These are phyloP conservation scores for Octopus sinensis DNA, from an alignment of 1,140 invertebrate genomes.

Conservation along the genomic window DNA sequence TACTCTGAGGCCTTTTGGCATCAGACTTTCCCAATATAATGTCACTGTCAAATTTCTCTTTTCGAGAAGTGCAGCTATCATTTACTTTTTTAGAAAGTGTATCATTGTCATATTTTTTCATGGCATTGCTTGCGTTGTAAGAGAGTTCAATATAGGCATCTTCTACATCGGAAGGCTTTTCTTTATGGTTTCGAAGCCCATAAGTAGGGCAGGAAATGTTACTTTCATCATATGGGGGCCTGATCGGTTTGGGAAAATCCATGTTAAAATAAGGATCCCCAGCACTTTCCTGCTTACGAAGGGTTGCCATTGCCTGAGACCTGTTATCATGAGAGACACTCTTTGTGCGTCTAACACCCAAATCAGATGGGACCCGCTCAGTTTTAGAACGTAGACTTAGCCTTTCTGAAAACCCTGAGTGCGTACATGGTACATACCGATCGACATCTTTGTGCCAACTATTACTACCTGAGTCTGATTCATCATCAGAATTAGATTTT, in stretches of 20 bases:
- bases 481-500: neutral
- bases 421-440: neutral
- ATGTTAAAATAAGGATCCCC: conserved; percentile 2
- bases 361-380: neutral
- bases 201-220: neutral
- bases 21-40: neutral
- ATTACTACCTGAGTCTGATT: neutral
- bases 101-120: neutral
- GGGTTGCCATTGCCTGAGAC: neutral
- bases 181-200: neutral
- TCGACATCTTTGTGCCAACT: neutral
- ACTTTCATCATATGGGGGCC: neutral
- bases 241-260: neutral
- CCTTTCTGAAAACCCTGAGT: neutral
- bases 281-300: neutral
- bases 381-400: neutral
- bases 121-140: neutral
- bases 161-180: neutral
- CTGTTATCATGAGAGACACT: conserved; percentile 14
- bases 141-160: conserved; percentile 12
- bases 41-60: neutral
- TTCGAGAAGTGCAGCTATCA: neutral
- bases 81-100: neutral
- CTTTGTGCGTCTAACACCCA: conserved; percentile 5
- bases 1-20: neutral